A percentile compares a stretch with the other conserved stretches of the same genome.
These are phyloP conservation scores for Criorhina ranunculi DNA, from an alignment of 2,888 invertebrate genomes.

Conservation along the genomic window DNA sequence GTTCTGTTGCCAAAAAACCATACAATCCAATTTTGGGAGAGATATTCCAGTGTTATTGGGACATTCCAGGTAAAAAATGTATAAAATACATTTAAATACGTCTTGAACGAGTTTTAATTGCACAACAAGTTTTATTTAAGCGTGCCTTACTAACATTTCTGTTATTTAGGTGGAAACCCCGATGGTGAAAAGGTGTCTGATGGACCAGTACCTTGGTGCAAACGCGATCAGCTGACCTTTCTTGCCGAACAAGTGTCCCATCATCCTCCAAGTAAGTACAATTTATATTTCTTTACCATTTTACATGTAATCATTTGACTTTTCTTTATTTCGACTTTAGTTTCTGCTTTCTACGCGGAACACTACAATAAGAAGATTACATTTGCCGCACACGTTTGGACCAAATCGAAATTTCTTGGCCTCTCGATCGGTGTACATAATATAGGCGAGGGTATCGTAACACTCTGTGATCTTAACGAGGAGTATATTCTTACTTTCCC, in stretches of 20 bases:
- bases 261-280: slow-evolving; percentile 95
- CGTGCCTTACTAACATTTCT: not conserved
- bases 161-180: slow-evolving; percentile 77
- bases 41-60: slow-evolving; percentile 96
- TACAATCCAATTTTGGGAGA: slow-evolving; percentile 99
- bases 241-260: slow-evolving; percentile 99
- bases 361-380: slow-evolving; percentile 95
- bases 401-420: slow-evolving; percentile 99
- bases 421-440: slow-evolving; percentile 99
- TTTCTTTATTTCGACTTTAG: slow-evolving; percentile 85
- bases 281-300: too few species aligned
- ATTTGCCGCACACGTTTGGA: slow-evolving; percentile 98
- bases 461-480: slow-evolving; percentile 94
- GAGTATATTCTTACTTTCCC: slow-evolving; percentile 98
- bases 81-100: too few species aligned
- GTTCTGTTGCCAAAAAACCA: slow-evolving; percentile 98
- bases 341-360: slow-evolving; percentile 99
- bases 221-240: slow-evolving; percentile 94
- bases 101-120: too few species aligned
- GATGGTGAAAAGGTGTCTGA: slow-evolving; percentile 86
- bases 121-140: too few species aligned
- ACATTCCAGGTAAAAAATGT: slow-evolving; percentile 85
- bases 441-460: slow-evolving; percentile 97
- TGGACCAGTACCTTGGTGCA: slow-evolving; percentile 97
- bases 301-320: not conserved